Evolutionary conservation across 1,140 invertebrate genomes (phyloP).

Genomic region (Papilio xuthus): DNA sequence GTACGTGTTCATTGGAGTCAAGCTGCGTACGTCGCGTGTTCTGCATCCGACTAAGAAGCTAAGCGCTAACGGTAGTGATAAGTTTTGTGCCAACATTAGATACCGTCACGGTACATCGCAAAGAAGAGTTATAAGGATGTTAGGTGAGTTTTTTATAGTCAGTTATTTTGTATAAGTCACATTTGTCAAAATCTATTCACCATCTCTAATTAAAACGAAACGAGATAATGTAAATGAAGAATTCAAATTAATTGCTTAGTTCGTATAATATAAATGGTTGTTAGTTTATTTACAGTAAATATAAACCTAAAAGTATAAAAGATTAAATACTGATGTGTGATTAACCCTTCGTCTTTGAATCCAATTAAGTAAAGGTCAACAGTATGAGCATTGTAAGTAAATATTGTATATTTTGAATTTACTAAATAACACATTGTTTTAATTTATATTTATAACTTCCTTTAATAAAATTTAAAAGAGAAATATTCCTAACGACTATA

Average conservation of each 20-base stretch:
- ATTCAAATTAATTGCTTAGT: background rate
- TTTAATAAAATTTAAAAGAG: background rate
- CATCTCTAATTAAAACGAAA: background rate
- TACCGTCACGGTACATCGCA: constrained; percentile 82
- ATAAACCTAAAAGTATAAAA: background rate
- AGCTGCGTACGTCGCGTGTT: constrained; percentile 82
- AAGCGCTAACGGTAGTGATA: constrained; percentile 66
- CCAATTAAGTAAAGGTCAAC: background rate
- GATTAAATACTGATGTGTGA: background rate
- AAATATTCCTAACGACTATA: no score
- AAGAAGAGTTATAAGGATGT: constrained; percentile 84
- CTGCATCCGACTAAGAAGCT: constrained; percentile 70
- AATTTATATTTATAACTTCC: background rate
- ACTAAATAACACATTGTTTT: background rate
- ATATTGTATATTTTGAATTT: no score
- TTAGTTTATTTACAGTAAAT: background rate
- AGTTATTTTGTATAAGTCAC: background rate
- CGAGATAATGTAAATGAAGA: background rate
- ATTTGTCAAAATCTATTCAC: no score
- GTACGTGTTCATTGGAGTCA: constrained; percentile 87
- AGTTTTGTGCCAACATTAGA: constrained; percentile 65
- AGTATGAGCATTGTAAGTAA: background rate
- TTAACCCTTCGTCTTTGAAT: background rate
- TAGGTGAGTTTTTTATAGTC: constrained; percentile 80
- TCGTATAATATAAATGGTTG: background rate